Evolutionary conservation across 2,888 invertebrate species (phyloP).

Genomic region (Lepidocyrtinus sp.): DNA sequence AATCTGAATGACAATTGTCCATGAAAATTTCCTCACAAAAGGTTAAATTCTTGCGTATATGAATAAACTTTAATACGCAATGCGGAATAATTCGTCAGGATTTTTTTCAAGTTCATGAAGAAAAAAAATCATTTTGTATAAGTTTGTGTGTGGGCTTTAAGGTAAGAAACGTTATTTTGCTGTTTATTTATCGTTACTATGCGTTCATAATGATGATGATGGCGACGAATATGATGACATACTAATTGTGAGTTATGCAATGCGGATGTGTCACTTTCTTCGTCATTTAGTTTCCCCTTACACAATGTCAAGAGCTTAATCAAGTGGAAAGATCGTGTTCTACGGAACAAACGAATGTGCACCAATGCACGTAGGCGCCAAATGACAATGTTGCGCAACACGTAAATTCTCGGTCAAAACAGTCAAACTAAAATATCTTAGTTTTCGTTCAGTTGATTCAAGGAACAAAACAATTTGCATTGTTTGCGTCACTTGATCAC

Average conservation of each 20-base stretch:
- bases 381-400: not conserved
- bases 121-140: not conserved
- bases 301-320: too few species aligned
- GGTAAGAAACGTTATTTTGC: too few species aligned
- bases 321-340: too few species aligned
- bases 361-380: not conserved
- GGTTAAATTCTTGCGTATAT: conserved; percentile 30
- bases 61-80: conserved; percentile 8
- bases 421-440: too few species aligned
- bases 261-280: conserved; percentile 19
- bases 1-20: conserved; percentile 41
- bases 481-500: too few species aligned
- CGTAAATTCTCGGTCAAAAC: not conserved
- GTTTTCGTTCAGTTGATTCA: too few species aligned
- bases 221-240: conserved; percentile 18
- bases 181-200: not conserved
- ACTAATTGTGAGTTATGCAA: conserved; percentile 9
- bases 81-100: conserved; percentile 7
- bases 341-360: not conserved
- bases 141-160: too few species aligned
- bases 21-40: conserved; percentile 47
- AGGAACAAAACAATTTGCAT: too few species aligned
- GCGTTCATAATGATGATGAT: not conserved
- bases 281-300: too few species aligned
- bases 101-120: conserved; percentile 24